Base-by-base conservation (phyloP, 92 coral and sea anemone species). In the Palythoa grandis region DNA sequence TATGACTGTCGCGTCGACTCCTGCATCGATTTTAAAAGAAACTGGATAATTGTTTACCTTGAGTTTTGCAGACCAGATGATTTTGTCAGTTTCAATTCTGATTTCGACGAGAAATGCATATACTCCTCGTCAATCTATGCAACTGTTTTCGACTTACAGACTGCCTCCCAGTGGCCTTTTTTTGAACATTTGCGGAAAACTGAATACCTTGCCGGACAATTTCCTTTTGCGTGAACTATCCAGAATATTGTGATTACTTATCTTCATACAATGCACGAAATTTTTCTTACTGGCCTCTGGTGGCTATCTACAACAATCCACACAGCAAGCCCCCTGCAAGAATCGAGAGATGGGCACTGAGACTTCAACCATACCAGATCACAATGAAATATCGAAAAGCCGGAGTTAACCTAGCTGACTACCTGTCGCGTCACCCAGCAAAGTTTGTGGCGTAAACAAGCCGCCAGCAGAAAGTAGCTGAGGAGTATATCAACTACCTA, bases 211-310 rank as follows among this genome's bases (percentile, higher is more conserved):
- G 47, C 1, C 47, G 1, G 47, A 40, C 47, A 40, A 40, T 40
- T 40, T 40, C 47, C 47, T 40, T 40, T 40, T 40, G 47, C 47
- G 47, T 40, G 47, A n/a, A n/a, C n/a, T n/a, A n/a, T n/a, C n/a
- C n/a, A n/a, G n/a, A n/a, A n/a, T n/a, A n/a, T n/a, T n/a, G n/a
- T n/a, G n/a, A n/a, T n/a, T n/a, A n/a, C n/a, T n/a, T n/a, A n/a
- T n/a, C n/a, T n/a, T n/a, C n/a, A n/a, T n/a, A n/a, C n/a, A n/a
- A n/a, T n/a, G n/a, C n/a, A n/a, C n/a, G n/a, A n/a, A n/a, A n/a
- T n/a, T n/a, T n/a, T n/a, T n/a, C n/a, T 70, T 89, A 86, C 91
- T 88, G 72, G 70, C 93, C 93, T 40, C 86, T 92, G 22, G 91
- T 83, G 50, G 11, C 87, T 74, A 90, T 79, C 70, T 92, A 66